Conservation (phyloP, 2,888 invertebrate genomes). For the Chironomus tentans region DNA sequence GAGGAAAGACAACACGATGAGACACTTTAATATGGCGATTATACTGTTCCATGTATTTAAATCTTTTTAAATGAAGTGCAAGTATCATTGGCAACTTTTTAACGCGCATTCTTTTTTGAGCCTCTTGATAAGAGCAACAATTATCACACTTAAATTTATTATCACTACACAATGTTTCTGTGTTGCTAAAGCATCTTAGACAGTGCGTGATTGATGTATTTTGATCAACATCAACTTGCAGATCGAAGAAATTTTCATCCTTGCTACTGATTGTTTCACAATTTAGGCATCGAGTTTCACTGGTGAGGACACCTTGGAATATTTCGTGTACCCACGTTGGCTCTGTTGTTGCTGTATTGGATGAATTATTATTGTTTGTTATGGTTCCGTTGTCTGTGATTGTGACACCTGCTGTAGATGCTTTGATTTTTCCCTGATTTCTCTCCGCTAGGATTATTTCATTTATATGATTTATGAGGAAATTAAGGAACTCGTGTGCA, state of each 20-base stretch:
- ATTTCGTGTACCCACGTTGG: conserved; percentile 99
- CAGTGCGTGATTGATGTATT: conserved; percentile 99
- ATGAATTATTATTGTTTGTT: not conserved
- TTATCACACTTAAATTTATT: conserved; percentile 99
- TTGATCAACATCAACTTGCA: conserved; percentile 98
- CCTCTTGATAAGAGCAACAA: conserved; percentile 98
- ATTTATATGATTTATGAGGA: conserved; percentile 96
- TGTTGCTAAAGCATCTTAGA: conserved; percentile 93
- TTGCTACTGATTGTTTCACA: conserved; percentile 99
- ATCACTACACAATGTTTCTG: conserved; percentile 96
- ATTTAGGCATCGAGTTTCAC: conserved; percentile 97
- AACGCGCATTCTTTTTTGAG: conserved; percentile 96
- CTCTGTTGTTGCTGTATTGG: conserved; percentile 43
- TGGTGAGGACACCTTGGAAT: conserved; percentile 98
- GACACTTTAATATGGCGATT: conserved; percentile 98
- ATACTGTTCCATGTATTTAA: conserved; percentile 97
- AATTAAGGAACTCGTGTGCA: conserved; percentile 99
- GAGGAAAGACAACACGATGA: conserved; percentile 96
- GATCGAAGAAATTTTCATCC: conserved; percentile 98
- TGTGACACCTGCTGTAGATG: conserved; percentile 20
- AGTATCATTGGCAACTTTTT: conserved; percentile 97
- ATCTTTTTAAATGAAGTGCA: conserved; percentile 93
- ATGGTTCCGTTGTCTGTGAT: not conserved
- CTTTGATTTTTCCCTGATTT: conserved; percentile 33
- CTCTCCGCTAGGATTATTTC: conserved; percentile 85